These are phyloP conservation scores for Silurus meridionalis DNA, from an alignment of 2,113 vertebrate genomes.

Conservation along the genomic window DNA sequence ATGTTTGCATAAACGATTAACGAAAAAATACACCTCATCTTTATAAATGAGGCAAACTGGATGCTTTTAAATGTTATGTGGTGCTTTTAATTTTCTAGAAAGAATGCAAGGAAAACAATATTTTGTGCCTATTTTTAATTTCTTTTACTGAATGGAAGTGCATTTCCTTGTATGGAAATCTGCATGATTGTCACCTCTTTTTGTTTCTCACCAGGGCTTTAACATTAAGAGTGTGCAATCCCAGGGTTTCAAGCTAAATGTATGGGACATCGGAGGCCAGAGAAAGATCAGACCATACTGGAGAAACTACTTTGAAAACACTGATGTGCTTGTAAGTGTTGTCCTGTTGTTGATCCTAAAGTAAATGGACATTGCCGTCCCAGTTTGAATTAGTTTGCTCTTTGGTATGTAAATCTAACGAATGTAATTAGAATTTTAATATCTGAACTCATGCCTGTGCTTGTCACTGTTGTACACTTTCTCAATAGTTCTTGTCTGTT, in stretches of 20 bases:
- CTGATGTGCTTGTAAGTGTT: constrained; percentile 48
- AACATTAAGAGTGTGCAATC: constrained; percentile 54
- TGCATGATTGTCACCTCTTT: background rate
- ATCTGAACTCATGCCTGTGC: background rate
- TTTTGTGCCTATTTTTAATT: background rate
- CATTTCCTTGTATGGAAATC: constrained; percentile 4
- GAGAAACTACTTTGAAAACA: constrained; percentile 57
- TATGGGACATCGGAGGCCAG: constrained; percentile 55
- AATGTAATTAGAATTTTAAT: background rate
- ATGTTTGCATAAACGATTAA: background rate
- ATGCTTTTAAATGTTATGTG: background rate
- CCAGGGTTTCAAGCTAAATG: constrained; percentile 51
- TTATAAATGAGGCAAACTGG: background rate
- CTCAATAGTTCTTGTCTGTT: constrained; percentile 39
- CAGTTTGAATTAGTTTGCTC: background rate
- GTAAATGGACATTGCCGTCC: too few relatives aligned
- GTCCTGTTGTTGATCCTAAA: background rate
- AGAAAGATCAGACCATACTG: constrained; percentile 51
- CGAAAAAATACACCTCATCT: background rate
- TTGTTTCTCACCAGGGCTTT: constrained; percentile 41
- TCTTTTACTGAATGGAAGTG: background rate
- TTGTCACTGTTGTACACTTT: background rate
- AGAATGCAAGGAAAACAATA: background rate
- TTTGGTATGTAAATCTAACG: background rate
- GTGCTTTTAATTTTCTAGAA: background rate